Conservation (phyloP, 2,888 invertebrate species). For the Apamea anceps region DNA sequence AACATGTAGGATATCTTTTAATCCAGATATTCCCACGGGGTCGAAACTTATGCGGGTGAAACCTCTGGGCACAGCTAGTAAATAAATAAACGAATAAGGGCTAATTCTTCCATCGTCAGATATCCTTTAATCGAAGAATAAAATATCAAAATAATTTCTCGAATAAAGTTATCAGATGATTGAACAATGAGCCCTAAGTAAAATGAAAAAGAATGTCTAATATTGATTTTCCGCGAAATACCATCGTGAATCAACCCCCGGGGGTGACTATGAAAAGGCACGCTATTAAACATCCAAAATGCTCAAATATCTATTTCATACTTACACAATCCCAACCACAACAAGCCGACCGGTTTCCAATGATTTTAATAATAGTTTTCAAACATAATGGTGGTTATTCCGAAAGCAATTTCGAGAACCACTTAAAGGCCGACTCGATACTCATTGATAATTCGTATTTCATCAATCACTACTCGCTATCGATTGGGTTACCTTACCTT, state of each 20-base stretch:
- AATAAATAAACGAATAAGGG: too few relatives aligned
- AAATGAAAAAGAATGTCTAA: background rate
- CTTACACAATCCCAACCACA: background rate
- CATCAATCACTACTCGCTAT: conserved; percentile 66
- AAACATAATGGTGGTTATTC: conserved; percentile 56
- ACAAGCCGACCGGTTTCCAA: background rate
- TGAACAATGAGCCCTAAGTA: background rate
- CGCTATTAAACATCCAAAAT: background rate
- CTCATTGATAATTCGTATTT: conserved; percentile 68
- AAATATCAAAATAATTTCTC: too few relatives aligned
- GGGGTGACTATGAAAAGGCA: background rate
- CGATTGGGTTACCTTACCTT: conserved; percentile 51
- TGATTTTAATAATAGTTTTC: conserved; percentile 49
- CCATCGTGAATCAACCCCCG: background rate
- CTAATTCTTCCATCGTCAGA: too few relatives aligned
- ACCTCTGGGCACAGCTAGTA: too few relatives aligned
- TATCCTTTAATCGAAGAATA: too few relatives aligned
- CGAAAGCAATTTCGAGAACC: conserved; percentile 56
- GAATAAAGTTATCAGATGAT: too few relatives aligned
- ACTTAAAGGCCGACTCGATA: conserved; percentile 52
- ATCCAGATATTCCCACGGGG: too few relatives aligned
- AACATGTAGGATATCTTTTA: too few relatives aligned
- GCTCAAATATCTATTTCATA: background rate
- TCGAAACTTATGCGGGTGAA: too few relatives aligned
- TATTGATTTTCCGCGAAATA: background rate